Percentiles rank a stretch among this genome's conserved stretches.
Conservation (phyloP, 2,888 invertebrate genomes). For the Thumatha senex region DNA sequence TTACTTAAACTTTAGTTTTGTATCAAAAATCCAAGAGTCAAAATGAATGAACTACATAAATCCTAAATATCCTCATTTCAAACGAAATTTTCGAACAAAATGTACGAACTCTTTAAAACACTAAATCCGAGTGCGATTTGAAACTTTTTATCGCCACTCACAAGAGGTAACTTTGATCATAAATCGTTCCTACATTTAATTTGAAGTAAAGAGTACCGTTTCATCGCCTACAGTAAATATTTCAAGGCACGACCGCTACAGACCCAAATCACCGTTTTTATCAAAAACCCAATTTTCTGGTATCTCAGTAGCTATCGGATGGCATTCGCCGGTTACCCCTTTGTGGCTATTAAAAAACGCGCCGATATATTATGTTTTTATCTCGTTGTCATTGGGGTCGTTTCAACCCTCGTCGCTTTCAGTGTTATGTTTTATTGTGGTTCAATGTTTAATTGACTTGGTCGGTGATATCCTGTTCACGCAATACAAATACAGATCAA, state of each 20-base stretch:
- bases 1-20: too few relatives aligned
- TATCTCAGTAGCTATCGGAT: conserved; percentile 38
- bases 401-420: conserved; percentile 39
- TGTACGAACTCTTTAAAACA: conserved; percentile 1
- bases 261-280: conserved; percentile 55
- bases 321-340: conserved; percentile 33
- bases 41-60: too few relatives aligned
- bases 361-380: conserved; percentile 53
- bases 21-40: too few relatives aligned
- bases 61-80: background rate
- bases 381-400: conserved; percentile 48
- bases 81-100: background rate
- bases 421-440: conserved; percentile 41
- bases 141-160: conserved; percentile 16
- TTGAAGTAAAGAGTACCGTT: conserved; percentile 29
- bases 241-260: conserved; percentile 19
- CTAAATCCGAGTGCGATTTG: conserved; percentile 14
- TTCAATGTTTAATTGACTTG: conserved; percentile 37
- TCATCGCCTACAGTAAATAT: conserved; percentile 26
- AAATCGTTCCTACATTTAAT: conserved; percentile 38
- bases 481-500: conserved; percentile 19
- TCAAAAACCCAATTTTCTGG: conserved; percentile 59
- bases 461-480: conserved; percentile 20
- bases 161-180: conserved; percentile 19
- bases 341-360: conserved; percentile 40